phyloP scores from a whole-genome alignment of 2,888 invertebrate species.

The Meta bourneti region DNA sequence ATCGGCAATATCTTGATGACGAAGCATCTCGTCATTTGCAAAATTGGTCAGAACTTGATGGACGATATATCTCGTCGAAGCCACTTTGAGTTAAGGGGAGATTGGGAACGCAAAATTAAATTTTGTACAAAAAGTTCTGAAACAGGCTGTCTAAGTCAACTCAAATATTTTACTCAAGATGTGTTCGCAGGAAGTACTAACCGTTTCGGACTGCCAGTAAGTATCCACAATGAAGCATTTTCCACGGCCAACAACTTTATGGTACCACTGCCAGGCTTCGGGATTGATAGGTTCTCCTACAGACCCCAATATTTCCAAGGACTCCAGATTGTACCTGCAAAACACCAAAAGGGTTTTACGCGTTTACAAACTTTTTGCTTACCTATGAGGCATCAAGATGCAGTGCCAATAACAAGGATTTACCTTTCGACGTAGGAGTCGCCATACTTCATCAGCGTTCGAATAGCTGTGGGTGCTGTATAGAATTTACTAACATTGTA shows the following conservation, averaged over 20 bases:
- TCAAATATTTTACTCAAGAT: neutral
- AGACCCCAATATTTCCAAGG: slow-evolving; percentile 92
- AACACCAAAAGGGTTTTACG: neutral
- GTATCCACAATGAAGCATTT: slow-evolving; percentile 94
- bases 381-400: neutral
- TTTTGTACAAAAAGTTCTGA: no score
- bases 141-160: no score
- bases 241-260: slow-evolving; percentile 83
- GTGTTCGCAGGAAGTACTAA: slow-evolving; percentile 77
- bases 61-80: no score
- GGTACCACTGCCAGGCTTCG: slow-evolving; percentile 98
- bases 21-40: no score
- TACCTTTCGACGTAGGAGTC: slow-evolving; percentile 81
- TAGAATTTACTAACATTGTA: slow-evolving; percentile 82
- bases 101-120: no score
- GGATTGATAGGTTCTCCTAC: slow-evolving; percentile 99
- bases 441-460: slow-evolving; percentile 82
- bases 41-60: no score
- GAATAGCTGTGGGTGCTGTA: slow-evolving; percentile 82
- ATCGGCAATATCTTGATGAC: no score
- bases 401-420: slow-evolving; percentile 81
- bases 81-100: no score
- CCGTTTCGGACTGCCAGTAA: slow-evolving; percentile 99
- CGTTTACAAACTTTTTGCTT: neutral
- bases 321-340: slow-evolving; percentile 85